Conservation (phyloP, 2,888 invertebrate species). For the Physocephala rufipes region DNA sequence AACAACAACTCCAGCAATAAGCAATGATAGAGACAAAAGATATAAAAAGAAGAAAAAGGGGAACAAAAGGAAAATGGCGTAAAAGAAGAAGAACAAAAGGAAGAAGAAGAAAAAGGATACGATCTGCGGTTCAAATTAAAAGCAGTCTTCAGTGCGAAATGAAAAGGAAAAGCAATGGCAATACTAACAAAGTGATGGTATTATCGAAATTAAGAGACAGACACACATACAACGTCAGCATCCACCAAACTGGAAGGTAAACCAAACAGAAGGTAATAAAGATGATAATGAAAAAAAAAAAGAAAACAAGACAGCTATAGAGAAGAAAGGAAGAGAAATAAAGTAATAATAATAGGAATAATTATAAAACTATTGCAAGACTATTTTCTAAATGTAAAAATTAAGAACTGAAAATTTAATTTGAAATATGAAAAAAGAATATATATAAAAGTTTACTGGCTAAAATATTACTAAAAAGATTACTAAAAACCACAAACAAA, state of each 20-base stretch:
- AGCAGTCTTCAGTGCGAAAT: too few relatives aligned
- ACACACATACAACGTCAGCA: too few relatives aligned
- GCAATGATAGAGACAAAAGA: conserved; percentile 13
- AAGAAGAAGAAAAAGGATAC: background rate
- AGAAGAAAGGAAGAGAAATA: background rate
- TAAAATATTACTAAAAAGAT: background rate
- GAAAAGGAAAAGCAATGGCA: too few relatives aligned
- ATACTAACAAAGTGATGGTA: too few relatives aligned
- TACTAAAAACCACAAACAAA: conserved; percentile 1
- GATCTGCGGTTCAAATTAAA: too few relatives aligned
- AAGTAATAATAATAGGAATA: too few relatives aligned
- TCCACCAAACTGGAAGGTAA: too few relatives aligned
- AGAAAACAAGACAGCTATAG: background rate
- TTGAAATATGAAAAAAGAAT: conserved; percentile 10
- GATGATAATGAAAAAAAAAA: background rate
- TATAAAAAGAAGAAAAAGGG: conserved; percentile 32
- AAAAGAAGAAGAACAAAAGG: conserved; percentile 16
- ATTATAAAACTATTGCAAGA: too few relatives aligned
- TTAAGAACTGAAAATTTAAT: conserved; percentile 19
- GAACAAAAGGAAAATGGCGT: conserved; percentile 32
- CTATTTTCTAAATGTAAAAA: conserved; percentile 15
- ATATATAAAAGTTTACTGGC: background rate
- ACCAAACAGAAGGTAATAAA: background rate
- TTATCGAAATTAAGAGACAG: too few relatives aligned
- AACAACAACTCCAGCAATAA: conserved; percentile 3